These are phyloP conservation scores for Rotaria magnacalcarata DNA, from an alignment of 2,888 invertebrate genomes.

Conservation along the genomic window DNA sequence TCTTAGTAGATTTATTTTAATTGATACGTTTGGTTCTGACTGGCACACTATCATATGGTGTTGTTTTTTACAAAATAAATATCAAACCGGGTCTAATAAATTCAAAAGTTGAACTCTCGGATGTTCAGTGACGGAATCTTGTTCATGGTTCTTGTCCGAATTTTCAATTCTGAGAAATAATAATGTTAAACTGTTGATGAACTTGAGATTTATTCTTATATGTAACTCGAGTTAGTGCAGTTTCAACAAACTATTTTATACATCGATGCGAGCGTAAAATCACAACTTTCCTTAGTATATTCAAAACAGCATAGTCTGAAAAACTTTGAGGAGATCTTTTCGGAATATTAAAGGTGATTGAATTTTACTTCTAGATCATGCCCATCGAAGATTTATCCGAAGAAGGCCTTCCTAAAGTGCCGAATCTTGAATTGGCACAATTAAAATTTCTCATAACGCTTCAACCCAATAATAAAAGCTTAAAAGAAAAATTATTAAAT, in stretches of 20 bases:
- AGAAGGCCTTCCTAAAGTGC: constrained; percentile 44
- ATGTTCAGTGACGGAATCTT: background rate
- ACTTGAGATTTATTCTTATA: background rate
- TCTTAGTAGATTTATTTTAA: too few species aligned
- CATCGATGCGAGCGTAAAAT: too few species aligned
- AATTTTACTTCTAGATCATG: background rate
- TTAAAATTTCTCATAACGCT: constrained; percentile 40
- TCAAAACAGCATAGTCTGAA: too few species aligned
- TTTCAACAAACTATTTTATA: background rate
- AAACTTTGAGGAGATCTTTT: too few species aligned
- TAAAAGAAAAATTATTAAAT: constrained; percentile 33
- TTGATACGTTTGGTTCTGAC: too few species aligned
- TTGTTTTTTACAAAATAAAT: too few species aligned
- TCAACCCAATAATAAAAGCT: background rate
- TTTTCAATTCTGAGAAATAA: background rate
- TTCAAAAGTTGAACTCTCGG: background rate
- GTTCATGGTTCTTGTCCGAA: background rate
- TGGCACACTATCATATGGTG: too few species aligned
- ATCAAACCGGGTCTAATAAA: too few species aligned
- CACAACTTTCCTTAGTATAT: too few species aligned
- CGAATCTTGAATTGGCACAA: constrained; percentile 46
- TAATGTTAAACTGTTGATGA: constrained; percentile 26
- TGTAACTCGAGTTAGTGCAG: background rate
- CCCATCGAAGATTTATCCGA: constrained; percentile 36
- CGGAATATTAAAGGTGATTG: too few species aligned